Percentiles rank a stretch among this genome's conserved stretches.
phyloP scores from a whole-genome alignment of 1,140 invertebrate species.

The Tetramorium simillimum region DNA sequence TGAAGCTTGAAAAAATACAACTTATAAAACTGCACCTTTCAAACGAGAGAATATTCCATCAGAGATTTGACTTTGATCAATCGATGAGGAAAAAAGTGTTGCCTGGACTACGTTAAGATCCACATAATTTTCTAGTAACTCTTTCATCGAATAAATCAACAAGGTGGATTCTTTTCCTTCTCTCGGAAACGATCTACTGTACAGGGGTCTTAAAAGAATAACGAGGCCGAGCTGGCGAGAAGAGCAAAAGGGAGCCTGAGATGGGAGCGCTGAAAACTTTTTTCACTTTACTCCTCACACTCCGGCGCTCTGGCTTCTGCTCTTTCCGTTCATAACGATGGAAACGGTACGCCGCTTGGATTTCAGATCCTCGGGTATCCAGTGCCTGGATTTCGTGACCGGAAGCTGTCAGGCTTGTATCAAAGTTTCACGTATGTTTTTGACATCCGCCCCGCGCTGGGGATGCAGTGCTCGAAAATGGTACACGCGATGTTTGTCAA shows the following conservation, averaged over 20 bases:
- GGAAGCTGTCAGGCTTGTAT: constrained; percentile 52
- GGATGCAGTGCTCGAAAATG: constrained; percentile 50
- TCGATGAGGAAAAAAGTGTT: constrained; percentile 12
- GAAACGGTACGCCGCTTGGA: background rate
- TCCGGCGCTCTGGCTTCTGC: background rate
- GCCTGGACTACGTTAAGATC: constrained; percentile 17
- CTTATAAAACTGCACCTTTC: constrained; percentile 10
- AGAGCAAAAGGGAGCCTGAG: background rate
- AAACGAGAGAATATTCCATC: constrained; percentile 31
- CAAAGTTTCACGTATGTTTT: constrained; percentile 67
- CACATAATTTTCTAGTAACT: constrained; percentile 44
- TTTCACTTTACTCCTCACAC: constrained; percentile 26
- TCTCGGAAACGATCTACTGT: constrained; percentile 42
- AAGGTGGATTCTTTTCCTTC: constrained; percentile 1
- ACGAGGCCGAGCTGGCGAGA: background rate
- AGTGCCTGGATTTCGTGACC: constrained; percentile 17
- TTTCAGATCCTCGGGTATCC: constrained; percentile 42
- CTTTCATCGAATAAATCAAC: constrained; percentile 49
- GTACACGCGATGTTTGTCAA: constrained; percentile 43
- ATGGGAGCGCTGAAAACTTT: constrained; percentile 20
- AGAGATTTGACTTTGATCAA: constrained; percentile 35
- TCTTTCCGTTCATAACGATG: constrained; percentile 34
- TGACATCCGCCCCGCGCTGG: constrained; percentile 38
- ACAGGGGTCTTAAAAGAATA: constrained; percentile 47
- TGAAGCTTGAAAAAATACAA: constrained; percentile 40